A percentile compares a stretch with the other conserved stretches of the same genome.
Evolutionary conservation across 35 echinoderm and acorn worm species (phyloP).

Genomic region (Anneissia japonica): DNA sequence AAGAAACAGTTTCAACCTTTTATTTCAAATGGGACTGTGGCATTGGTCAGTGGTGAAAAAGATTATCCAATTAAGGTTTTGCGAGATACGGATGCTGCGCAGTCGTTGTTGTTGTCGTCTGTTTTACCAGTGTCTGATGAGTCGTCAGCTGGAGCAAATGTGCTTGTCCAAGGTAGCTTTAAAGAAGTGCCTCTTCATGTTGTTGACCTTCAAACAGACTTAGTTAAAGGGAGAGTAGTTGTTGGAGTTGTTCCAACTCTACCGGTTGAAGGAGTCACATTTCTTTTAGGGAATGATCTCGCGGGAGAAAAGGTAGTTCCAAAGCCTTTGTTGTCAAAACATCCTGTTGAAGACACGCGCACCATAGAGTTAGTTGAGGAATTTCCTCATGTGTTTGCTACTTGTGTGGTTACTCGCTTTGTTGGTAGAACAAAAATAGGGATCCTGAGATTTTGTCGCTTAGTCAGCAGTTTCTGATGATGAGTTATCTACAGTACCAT

Average conservation of each 20-base stretch:
- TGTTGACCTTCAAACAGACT: not conserved
- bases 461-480: not conserved
- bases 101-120: not conserved
- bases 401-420: not conserved
- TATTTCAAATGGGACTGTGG: too few relatives aligned
- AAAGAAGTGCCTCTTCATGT: not conserved
- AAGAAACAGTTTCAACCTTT: too few relatives aligned
- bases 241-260: not conserved
- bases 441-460: too few relatives aligned
- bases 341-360: not conserved
- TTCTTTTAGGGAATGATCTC: conserved; percentile 14
- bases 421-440: not conserved
- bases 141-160: not conserved
- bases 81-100: conserved; percentile 14
- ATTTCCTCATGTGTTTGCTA: conserved; percentile 3
- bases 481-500: not conserved
- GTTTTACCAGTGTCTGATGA: conserved; percentile 8
- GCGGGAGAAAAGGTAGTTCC: conserved; percentile 16
- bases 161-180: conserved; percentile 8
- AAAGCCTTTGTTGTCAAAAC: not conserved
- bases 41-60: too few relatives aligned
- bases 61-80: too few relatives aligned
- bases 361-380: not conserved
- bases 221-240: not conserved
- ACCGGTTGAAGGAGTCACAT: not conserved